Base-by-base conservation (phyloP, 35 echinoderm and acorn worm species). In the Acanthaster planci region DNA sequence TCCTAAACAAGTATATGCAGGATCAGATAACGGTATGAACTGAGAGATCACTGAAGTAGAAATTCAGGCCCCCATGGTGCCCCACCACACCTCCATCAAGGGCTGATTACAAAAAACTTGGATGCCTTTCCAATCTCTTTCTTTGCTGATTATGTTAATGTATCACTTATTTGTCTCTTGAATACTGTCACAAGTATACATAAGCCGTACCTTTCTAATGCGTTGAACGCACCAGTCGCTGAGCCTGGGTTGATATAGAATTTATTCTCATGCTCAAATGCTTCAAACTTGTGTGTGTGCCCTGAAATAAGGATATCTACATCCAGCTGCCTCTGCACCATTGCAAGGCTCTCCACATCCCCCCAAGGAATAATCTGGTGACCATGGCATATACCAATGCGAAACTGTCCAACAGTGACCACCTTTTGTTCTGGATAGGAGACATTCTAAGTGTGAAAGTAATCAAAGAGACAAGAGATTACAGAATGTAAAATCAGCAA, bases 221-320 rank as follows among this genome's bases (percentile, higher is more conserved):
- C 79, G 86, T 84, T 99, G 76, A 88, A 99, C 27, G 96, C 96
- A 39, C 96, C 96, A 44, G 92, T 99, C 1, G 96, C 96, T 54
- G 96, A 99, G 2, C 96, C 96, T 67, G 96, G 96, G 83, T 99
- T 99, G 55, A 94, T 99, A 89, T 94, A 99, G 83, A 99, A 99
- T 87, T 99, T 99, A 42, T 85, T 89, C 75, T 99, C 96, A 79
- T 99, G 96, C 76, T 99, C 96, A 76, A 94, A 99, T 23, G 92
- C 96, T 91, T 94, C 92, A 94, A 99, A 99, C 78, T 99, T 99
- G 82, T 99, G 96, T 22, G 96, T 99, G 76, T 99, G 96, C 29
- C 96, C 96, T 4, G 96, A 99, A 54, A 99, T 99, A 19, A 99
- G 86, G 31, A 99, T 94, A 72, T 99, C 96, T 14, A 99, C 96